phyloP scores from a whole-genome alignment of 2,113 vertebrate species.

The Cyanoramphus novaezelandiae region DNA sequence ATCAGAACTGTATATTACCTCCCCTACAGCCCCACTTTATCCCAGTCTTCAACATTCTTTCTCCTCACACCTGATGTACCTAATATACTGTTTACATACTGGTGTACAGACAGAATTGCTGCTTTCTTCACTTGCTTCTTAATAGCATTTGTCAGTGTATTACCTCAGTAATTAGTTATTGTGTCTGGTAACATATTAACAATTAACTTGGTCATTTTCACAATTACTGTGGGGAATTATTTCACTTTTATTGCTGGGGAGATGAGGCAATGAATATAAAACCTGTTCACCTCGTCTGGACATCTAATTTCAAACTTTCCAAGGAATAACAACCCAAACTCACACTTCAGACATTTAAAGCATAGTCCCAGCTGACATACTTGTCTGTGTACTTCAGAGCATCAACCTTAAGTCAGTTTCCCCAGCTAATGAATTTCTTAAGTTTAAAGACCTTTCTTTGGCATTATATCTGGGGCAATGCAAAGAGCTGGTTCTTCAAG shows the following conservation, averaged over 20 bases:
- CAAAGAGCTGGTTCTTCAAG: background rate
- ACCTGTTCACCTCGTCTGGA: background rate
- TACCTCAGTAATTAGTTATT: background rate
- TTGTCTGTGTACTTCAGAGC: background rate
- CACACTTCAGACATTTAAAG: background rate
- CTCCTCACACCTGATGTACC: background rate
- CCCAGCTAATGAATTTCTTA: background rate
- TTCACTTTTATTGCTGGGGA: background rate
- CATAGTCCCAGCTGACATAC: background rate
- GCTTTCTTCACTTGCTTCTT: background rate
- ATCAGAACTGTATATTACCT: background rate
- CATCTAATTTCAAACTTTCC: background rate
- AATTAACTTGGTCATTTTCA: background rate
- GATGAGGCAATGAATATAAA: background rate
- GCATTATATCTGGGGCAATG: background rate
- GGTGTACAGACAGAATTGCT: background rate
- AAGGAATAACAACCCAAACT: background rate
- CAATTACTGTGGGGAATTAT: background rate
- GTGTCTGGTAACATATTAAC: background rate
- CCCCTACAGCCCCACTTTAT: accelerated
- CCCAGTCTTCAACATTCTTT: background rate
- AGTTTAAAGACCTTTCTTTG: background rate
- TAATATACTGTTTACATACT: background rate
- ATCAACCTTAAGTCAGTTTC: background rate
- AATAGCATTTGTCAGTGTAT: background rate